Base-by-base conservation (phyloP, 2,113 vertebrate species). In the Rhinichthys klamathensis region DNA sequence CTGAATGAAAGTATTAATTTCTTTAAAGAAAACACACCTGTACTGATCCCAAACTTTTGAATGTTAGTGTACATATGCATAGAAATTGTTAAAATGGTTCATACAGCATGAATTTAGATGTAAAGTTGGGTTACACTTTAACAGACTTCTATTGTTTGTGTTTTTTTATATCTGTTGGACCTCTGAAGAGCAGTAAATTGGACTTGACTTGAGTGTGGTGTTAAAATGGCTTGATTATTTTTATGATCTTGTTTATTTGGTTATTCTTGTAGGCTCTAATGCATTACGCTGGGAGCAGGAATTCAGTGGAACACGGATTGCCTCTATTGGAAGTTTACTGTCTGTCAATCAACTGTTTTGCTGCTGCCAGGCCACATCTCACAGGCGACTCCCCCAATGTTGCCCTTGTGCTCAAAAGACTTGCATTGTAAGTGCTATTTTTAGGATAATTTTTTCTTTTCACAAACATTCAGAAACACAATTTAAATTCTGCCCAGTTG, bases 321-420 rank as follows among this genome's bases (percentile, higher is more conserved):
- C 95, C 96, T 90, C 96, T 99, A 87, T 94, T 99, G 93, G 97
- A 99, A 92, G 97, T 99, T 7, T 99, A 99, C 95, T 97, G 96
- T 90, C 94, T 99, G 89, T 96, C 98, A 91, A 98, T 99, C 91
- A 97, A 96, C 90, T 97, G 97, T 90, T 99, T 99, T 92, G 97
- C 97, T 76, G 96, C 94, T 27, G 97, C 97, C 67, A 94, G 98
- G 91, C 97, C 97, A 25, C 97, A 97, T 93, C 96, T 99, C 92
- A 98, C 97, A 67, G 95, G 96, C 56, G 97, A 97, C 91, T 99
- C 97, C 46, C 97, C 98, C 94, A 96, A 96, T 89, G 97, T 99
- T 82, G 95, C 96, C 83, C 93, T 99, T 83, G 97, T 99, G 84
- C 95, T 99, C 90, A 97, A 97, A 93, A 96, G 97, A 92, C 95